Evolutionary conservation across 2,113 vertebrate genomes (phyloP), one percentile per base, ranked within the genome.

Genomic region (Tor tambroides): DNA sequence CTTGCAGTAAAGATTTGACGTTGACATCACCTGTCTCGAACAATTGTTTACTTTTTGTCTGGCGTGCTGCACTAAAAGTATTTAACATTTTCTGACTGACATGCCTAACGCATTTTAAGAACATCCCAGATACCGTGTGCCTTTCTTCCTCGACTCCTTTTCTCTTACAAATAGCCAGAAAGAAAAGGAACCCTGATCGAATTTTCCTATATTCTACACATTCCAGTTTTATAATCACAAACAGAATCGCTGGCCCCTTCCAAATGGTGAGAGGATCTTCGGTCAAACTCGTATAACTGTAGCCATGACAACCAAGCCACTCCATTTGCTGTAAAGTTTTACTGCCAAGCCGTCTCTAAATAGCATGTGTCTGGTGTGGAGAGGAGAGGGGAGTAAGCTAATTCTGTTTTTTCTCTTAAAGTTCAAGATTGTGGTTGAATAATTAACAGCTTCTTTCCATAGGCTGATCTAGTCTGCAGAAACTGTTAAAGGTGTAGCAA

Each of bases 241-340:
- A 78, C 86, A 88, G 87, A 85, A 85, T 63, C 38, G 38, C 77
- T 77, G 61, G 75, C 26, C 85, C 61, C 75, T 69, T 80, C 74
- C 89, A 89, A 88, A 87, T 79, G 86, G 65, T 59, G 79, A 89
- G 84, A 84, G 38, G 41, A 84, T 84, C 85, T 77, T 84, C 79
- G 63, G 91, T 89, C 90, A 91, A 88, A 89, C 92, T 94, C 91
- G 89, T 94, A 94, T 93, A 93, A 94, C 92, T 67, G 94, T 94
- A 89, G 85, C 93, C 91, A 94, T 94, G 93, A 92, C 93, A 92
- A 94, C 94, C 17, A 79, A 92, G 90, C 93, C 92, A 46, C 90
- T 87, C 89, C 92, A 89, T 93, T 83, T 86, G 90, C 88, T 86
- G 90, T 94, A 94, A 94, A 94, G 87, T 93, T 94, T 94, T 95